Base-by-base conservation (phyloP, 2,113 vertebrate genomes). In the Spermophilus dauricus region DNA sequence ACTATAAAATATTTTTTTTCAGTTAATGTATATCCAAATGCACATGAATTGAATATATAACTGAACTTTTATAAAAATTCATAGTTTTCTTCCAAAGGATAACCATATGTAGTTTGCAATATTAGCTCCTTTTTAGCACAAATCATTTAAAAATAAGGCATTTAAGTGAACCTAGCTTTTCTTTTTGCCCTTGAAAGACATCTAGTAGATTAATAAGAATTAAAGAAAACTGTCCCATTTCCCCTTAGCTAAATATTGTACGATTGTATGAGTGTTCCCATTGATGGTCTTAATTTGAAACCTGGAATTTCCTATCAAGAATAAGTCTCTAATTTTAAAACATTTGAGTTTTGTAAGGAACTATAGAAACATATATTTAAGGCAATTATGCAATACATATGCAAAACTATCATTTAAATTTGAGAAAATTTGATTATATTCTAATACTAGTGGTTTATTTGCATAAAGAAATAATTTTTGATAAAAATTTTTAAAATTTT, bases 341-440 rank as follows among this genome's bases (percentile, higher is more conserved):
- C 51, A 85, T 5, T 80, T 84, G 84, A 80, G 10, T 8, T 91
- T 67, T 80, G 10, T 80, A 88, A 93, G 39, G 14, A 87, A 75
- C 1, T 28, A 1, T 61, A 20, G 72, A 93, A 93, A 78, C 91
- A 63, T 13, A 75, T 89, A 6, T 95, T 75, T 48, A 81, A 96
- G 58, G 6, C 3, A 97, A 78, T 69, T 90, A 87, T 53, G 22
- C 13, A 69, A 56, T 61, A 88, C 37, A 95, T 85, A 88, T 75
- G 12, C 8, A 39, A 84, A 93, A 69, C 9, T 82, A 37, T 30
- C 56, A 88, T 87, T 80, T 78, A 76, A 85, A 51, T 53, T 95
- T 93, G 82, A 91, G 42, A 37, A 63, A 93, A 93, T 93, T 73
- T 93, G 34, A 88, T 91, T 80, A 93, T 45, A 84, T 48, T 65